These are phyloP conservation scores for Folsomia candida DNA, from an alignment of 2,888 invertebrate genomes.

Conservation along the genomic window DNA sequence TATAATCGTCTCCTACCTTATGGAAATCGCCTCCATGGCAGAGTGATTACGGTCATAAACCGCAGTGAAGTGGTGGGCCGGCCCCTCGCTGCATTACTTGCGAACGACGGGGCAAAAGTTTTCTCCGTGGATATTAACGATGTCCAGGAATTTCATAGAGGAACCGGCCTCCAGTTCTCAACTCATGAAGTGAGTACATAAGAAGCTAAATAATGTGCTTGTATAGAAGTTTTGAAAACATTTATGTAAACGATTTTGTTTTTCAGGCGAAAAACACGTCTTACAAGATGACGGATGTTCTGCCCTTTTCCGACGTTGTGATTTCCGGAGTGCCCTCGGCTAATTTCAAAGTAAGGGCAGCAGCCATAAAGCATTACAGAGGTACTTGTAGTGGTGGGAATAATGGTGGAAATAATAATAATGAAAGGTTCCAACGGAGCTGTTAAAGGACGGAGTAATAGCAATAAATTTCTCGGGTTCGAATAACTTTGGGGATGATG, in stretches of 20 bases:
- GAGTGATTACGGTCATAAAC: slow-evolving; percentile 39
- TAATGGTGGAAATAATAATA: no score
- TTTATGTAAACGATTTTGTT: neutral
- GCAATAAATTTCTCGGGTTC: slow-evolving; percentile 38
- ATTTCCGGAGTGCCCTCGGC: slow-evolving; percentile 38
- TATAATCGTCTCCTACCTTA: slow-evolving; percentile 37
- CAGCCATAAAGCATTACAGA: no score
- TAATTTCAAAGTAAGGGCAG: slow-evolving; percentile 31
- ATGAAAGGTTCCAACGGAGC: slow-evolving; percentile 30
- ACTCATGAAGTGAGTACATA: slow-evolving; percentile 35
- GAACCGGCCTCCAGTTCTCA: slow-evolving; percentile 25
- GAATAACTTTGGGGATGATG: slow-evolving; percentile 34
- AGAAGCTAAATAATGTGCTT: neutral
- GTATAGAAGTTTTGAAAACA: neutral
- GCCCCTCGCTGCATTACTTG: slow-evolving; percentile 40
- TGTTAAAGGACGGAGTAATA: slow-evolving; percentile 39
- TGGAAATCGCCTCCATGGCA: slow-evolving; percentile 40
- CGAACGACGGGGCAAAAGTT: slow-evolving; percentile 43
- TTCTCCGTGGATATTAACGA: slow-evolving; percentile 40
- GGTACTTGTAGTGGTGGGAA: no score
- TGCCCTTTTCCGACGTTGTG: slow-evolving; percentile 40
- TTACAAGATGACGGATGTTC: slow-evolving; percentile 30
- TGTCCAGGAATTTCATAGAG: slow-evolving; percentile 36
- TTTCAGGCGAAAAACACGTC: slow-evolving; percentile 27
- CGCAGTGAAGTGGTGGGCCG: slow-evolving; percentile 43